Evolutionary conservation across 2,113 vertebrate species (phyloP), one percentile per base, ranked within the genome.

Genomic region (Phrynocephalus versicolor): DNA sequence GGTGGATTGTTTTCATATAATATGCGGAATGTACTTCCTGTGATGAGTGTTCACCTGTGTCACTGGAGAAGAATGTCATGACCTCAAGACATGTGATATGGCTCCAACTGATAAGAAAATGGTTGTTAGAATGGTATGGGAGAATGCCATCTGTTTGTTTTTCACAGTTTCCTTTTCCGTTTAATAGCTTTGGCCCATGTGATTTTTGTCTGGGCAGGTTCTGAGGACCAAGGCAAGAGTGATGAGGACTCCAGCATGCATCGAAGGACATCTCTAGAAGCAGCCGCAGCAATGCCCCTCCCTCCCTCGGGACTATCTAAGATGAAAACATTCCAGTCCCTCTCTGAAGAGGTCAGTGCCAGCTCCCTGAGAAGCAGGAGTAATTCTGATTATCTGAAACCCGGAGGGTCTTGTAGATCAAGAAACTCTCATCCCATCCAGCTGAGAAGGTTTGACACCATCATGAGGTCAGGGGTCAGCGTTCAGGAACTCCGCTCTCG

Each of bases 401-500:
- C 79, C 73, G 78, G 51, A 78, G 23, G 27, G 45, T 23, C 86
- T 79, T 60, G 71, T 60, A 30, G 23, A 51, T 55, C 14, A 33
- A 21, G 25, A 45, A 30, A 73, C n/a, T 55, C 69, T 60, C 69
- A 65, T 23, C 76, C 75, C 71, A 58, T 57, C 69, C 72, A 81
- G 13, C 81, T 86, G 3, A 90, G 67, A 18, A 92, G 92, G 87
- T 91, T 89, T 86, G 88, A 87, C 60, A 91, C 86, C 27, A 92
- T 87, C 45, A n/a, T 90, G 81, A 81, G 70, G 27, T 93, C 92
- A 5, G 92, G 92, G 13, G 74, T 91, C 25, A 92, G 83, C 6
- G 84, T 91, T 64, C 86, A 92, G 83, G 88, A 94, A n/a, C 87
- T 92, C 41, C 87, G 89, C 30, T 64, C 82, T 14, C 89, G 82